These are phyloP conservation scores for Leuciscus idus DNA, from an alignment of 2,113 vertebrate genomes.

Conservation along the genomic window DNA sequence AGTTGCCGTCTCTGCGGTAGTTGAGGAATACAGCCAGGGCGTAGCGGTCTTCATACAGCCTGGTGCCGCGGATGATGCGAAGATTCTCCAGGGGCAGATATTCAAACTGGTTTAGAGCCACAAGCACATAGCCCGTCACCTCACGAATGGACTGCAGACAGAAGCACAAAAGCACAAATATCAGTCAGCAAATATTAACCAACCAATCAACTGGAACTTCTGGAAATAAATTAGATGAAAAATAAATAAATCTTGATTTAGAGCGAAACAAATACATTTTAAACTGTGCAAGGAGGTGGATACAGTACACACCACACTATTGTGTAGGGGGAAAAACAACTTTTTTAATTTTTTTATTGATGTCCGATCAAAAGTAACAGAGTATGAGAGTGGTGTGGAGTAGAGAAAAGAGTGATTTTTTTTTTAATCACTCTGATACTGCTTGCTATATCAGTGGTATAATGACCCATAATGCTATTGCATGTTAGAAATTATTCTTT, in stretches of 20 bases:
- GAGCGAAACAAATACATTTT: background rate
- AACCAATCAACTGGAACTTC: background rate
- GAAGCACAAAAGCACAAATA: background rate
- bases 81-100: constrained; percentile 96
- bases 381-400: background rate
- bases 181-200: background rate
- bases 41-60: constrained; percentile 94
- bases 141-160: constrained; percentile 91
- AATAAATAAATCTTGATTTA: background rate
- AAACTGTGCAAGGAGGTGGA: too few relatives aligned
- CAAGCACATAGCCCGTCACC: constrained; percentile 96
- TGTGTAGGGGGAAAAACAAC: too few relatives aligned
- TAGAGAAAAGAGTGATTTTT: background rate
- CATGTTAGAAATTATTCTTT: too few relatives aligned
- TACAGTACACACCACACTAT: too few relatives aligned
- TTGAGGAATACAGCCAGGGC: constrained; percentile 94
- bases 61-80: constrained; percentile 93
- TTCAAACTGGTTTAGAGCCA: constrained; percentile 98
- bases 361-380: too few relatives aligned
- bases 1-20: constrained; percentile 95
- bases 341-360: too few relatives aligned
- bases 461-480: background rate
- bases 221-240: background rate
- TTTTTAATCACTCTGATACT: background rate
- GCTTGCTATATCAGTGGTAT: background rate